These are phyloP conservation scores for Phortica okadai DNA, from an alignment of 2,888 invertebrate species.

Conservation along the genomic window DNA sequence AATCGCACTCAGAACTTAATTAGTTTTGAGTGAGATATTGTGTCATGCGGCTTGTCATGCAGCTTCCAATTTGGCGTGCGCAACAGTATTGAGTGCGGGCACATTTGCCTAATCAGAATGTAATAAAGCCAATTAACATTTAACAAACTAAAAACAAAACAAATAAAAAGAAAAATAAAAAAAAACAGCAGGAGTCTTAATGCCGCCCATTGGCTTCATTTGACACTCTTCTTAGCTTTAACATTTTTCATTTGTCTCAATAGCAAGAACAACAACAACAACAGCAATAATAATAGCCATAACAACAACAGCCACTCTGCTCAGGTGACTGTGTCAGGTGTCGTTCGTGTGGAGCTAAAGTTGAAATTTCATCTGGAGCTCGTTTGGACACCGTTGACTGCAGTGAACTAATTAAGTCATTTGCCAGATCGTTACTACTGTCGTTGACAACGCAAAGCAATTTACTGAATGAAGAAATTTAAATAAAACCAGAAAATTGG, in stretches of 20 bases:
- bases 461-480: neutral
- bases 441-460: conserved; percentile 9
- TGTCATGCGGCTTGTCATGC: conserved; percentile 48
- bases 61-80: neutral
- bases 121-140: conserved; percentile 48
- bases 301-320: neutral
- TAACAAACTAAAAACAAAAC: conserved; percentile 35
- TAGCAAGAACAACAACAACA: neutral
- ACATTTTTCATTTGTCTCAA: neutral
- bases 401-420: conserved; percentile 62
- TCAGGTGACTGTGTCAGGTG: neutral
- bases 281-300: neutral
- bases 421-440: conserved; percentile 64
- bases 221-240: neutral
- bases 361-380: neutral
- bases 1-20: conserved; percentile 49
- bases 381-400: neutral
- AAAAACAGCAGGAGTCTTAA: neutral
- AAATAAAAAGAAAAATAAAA: neutral
- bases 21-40: conserved; percentile 64
- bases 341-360: neutral
- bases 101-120: conserved; percentile 38
- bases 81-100: neutral
- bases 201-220: neutral
- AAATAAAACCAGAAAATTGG: neutral